Evolutionary conservation across 2,113 vertebrate species (phyloP).

Genomic region (Macrotus californicus): DNA sequence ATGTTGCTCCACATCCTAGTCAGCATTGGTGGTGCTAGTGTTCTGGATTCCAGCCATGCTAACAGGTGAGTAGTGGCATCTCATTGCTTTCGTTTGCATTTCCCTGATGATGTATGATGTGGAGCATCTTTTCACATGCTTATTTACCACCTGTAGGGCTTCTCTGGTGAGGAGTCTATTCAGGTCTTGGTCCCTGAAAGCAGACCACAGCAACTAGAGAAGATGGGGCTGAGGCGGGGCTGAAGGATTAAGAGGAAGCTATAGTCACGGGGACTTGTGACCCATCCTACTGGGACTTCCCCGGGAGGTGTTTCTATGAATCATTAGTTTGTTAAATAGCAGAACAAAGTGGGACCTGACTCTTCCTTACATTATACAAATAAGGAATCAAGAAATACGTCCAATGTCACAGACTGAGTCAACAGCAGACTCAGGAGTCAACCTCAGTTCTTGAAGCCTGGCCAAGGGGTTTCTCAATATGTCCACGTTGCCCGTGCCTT

Average conservation of each 20-base stretch:
- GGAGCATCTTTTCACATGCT: background rate
- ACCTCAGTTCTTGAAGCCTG: background rate
- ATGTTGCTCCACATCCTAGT: background rate
- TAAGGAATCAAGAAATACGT: background rate
- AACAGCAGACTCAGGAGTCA: background rate
- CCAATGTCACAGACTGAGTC: background rate
- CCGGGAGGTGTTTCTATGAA: background rate
- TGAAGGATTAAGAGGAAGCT: background rate
- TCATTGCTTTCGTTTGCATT: background rate
- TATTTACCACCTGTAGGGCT: background rate
- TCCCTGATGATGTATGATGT: background rate
- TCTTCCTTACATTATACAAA: background rate
- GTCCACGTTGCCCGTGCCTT: background rate
- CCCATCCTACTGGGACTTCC: background rate
- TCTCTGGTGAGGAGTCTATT: background rate
- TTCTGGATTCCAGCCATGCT: background rate
- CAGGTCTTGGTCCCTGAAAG: background rate
- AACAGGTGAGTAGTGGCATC: background rate
- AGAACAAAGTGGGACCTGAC: background rate
- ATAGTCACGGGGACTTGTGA: background rate
- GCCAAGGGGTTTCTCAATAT: background rate
- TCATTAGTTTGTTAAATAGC: background rate
- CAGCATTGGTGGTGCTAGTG: background rate
- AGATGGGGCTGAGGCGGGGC: background rate
- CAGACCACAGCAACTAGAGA: background rate